A percentile compares a stretch with the other conserved stretches of the same genome.
phyloP scores from a whole-genome alignment of 2,888 invertebrate genomes.

The Hydrotaea cyrtoneurina region DNA sequence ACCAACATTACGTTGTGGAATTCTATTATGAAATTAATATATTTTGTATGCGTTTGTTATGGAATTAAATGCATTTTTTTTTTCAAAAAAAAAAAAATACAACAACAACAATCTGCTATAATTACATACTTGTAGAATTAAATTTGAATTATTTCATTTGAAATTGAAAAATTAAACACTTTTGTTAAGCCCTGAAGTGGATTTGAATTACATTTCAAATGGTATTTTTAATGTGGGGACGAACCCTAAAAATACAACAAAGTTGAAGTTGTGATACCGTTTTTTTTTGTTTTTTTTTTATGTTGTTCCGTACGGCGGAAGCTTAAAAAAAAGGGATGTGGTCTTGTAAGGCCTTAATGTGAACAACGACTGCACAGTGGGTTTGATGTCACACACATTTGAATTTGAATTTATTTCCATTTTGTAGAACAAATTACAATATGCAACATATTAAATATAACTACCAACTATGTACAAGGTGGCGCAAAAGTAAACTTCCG shows the following conservation, averaged over 20 bases:
- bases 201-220: not conserved
- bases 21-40: slow-evolving; percentile 2
- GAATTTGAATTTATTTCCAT: too few species aligned
- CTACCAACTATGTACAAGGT: too few species aligned
- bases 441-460: too few species aligned
- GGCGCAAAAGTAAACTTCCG: too few species aligned
- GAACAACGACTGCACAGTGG: not conserved
- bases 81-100: too few species aligned
- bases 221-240: not conserved
- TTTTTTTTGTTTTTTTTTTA: not conserved
- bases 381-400: too few species aligned
- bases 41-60: not conserved
- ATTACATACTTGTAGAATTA: not conserved
- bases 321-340: not conserved
- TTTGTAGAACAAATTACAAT: too few species aligned
- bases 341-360: not conserved
- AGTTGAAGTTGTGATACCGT: not conserved
- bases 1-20: slow-evolving; percentile 9
- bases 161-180: not conserved
- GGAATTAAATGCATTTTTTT: not conserved
- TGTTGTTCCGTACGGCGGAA: not conserved
- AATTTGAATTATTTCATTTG: slow-evolving; percentile 2
- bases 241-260: too few species aligned
- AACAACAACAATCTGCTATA: not conserved
- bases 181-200: not conserved